phyloP scores from a whole-genome alignment of 2,797 vertebrate species.

The Harpagifer antarcticus region DNA sequence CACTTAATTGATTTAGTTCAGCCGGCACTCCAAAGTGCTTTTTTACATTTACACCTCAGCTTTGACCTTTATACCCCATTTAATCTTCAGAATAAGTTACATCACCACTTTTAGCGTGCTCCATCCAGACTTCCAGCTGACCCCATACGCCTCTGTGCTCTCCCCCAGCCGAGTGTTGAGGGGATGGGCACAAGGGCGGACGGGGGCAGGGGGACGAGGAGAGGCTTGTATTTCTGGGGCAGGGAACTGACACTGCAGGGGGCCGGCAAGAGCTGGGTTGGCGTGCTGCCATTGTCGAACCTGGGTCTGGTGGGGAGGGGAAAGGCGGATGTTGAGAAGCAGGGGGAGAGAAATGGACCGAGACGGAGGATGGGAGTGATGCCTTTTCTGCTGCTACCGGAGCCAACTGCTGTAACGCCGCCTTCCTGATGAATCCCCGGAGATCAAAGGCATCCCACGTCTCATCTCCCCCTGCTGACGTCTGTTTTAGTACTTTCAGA shows the following conservation, averaged over 20 bases:
- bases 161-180: slow-evolving; percentile 49
- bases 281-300: slow-evolving; percentile 90
- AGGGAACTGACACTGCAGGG: slow-evolving; percentile 81
- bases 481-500: slow-evolving; percentile 74
- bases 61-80: slow-evolving; percentile 38
- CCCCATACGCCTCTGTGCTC: slow-evolving; percentile 55
- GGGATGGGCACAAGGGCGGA: slow-evolving; percentile 61
- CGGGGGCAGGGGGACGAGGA: slow-evolving; percentile 74
- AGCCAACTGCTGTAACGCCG: slow-evolving; percentile 54
- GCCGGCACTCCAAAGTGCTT: slow-evolving; percentile 45
- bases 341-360: slow-evolving; percentile 36
- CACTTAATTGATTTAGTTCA: slow-evolving; percentile 43
- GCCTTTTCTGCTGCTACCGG: slow-evolving; percentile 20
- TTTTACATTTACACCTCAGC: slow-evolving; percentile 61
- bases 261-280: slow-evolving; percentile 90
- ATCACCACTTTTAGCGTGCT: slow-evolving; percentile 48
- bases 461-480: slow-evolving; percentile 50
- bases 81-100: slow-evolving; percentile 50
- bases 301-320: slow-evolving; percentile 69
- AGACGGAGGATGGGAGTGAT: slow-evolving; percentile 46
- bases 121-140: slow-evolving; percentile 70
- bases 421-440: slow-evolving; percentile 52
- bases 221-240: slow-evolving; percentile 80
- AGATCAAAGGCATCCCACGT: slow-evolving; percentile 53
- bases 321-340: slow-evolving; percentile 45